Evolutionary conservation across 1,140 invertebrate genomes (phyloP).

Genomic region (Cydia strobilella): DNA sequence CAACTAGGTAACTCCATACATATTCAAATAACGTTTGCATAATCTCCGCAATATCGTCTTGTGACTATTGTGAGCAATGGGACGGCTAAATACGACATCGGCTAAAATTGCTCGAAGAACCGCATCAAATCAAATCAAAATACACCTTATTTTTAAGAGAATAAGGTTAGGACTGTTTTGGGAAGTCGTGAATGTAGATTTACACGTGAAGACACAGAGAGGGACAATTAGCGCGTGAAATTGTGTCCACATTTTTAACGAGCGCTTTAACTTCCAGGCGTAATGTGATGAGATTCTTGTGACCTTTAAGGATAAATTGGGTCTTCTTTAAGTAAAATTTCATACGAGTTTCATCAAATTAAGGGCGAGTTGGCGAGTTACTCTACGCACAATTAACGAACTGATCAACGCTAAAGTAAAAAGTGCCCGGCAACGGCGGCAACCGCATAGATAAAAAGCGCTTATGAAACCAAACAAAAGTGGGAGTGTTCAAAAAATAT

Average conservation of each 20-base stretch:
- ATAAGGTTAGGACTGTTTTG: neutral
- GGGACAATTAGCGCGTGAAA: slow-evolving; percentile 23
- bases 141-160: neutral
- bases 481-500: too few species aligned
- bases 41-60: neutral
- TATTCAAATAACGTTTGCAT: slow-evolving; percentile 3
- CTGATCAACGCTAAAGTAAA: too few species aligned
- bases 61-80: slow-evolving; percentile 6
- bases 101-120: neutral
- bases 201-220: neutral
- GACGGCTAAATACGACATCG: neutral
- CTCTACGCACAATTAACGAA: too few species aligned
- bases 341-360: neutral
- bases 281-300: slow-evolving; percentile 1
- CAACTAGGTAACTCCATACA: slow-evolving; percentile 3
- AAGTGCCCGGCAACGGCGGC: too few species aligned
- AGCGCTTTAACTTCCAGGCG: neutral
- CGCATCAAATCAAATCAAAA: neutral
- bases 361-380: too few species aligned
- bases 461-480: too few species aligned
- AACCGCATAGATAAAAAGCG: too few species aligned
- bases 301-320: neutral
- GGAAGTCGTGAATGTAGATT: neutral
- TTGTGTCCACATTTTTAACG: slow-evolving; percentile 22
- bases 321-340: neutral